A percentile compares a stretch with the other conserved stretches of the same genome.
These are phyloP conservation scores for Notodonta ziczac DNA, from an alignment of 2,888 invertebrate genomes.

Conservation along the genomic window DNA sequence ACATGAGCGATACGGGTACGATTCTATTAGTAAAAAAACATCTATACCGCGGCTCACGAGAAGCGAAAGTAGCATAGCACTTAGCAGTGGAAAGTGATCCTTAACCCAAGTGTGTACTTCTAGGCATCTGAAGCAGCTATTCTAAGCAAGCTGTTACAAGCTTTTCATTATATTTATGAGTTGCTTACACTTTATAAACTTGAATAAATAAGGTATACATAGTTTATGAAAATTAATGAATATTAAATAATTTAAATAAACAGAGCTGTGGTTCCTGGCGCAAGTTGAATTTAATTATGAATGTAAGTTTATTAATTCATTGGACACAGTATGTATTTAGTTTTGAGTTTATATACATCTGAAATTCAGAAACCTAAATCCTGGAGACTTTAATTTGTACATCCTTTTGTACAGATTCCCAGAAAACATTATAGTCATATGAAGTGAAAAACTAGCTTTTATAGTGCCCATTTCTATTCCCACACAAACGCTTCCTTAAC, in stretches of 20 bases:
- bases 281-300: background rate
- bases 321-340: background rate
- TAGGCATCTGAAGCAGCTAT: slow-evolving; percentile 13
- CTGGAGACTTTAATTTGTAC: too few species aligned
- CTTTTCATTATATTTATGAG: slow-evolving; percentile 17
- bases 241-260: slow-evolving; percentile 12
- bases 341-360: too few species aligned
- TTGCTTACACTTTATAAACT: slow-evolving; percentile 13
- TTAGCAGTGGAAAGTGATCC: background rate
- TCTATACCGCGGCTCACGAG: too few species aligned
- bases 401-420: too few species aligned
- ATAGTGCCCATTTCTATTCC: background rate
- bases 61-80: background rate
- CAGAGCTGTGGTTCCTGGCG: background rate
- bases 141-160: slow-evolving; percentile 13
- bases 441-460: background rate
- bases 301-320: background rate
- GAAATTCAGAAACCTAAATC: too few species aligned
- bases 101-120: background rate
- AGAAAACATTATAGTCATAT: background rate
- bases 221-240: slow-evolving; percentile 14
- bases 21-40: too few species aligned
- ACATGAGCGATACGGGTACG: too few species aligned
- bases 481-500: slow-evolving; percentile 20
- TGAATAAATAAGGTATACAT: slow-evolving; percentile 20